Conservation (phyloP, 2,113 vertebrate genomes). For the Corythornis cristatus region DNA sequence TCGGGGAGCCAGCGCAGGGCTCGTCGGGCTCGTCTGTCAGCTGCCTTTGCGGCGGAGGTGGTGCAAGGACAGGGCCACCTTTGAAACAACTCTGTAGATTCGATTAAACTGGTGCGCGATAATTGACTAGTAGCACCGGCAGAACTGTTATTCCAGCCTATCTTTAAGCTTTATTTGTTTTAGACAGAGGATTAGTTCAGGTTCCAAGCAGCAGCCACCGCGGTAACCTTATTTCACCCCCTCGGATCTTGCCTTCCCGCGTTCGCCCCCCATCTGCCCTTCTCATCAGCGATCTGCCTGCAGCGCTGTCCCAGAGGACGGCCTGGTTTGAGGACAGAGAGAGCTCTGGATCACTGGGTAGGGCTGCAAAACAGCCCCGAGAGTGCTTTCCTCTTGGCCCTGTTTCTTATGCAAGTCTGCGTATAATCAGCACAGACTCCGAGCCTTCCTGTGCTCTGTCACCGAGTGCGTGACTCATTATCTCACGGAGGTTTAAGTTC, state of each 20-base stretch:
- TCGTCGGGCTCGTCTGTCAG: background rate
- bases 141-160: background rate
- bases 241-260: background rate
- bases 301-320: background rate
- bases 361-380: background rate
- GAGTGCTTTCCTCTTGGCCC: background rate
- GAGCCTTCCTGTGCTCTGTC: background rate
- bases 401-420: background rate
- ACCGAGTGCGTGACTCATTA: conserved; percentile 21
- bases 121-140: rapidly evolving
- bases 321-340: background rate
- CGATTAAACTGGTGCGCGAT: rapidly evolving
- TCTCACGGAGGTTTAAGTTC: background rate
- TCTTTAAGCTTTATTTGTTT: background rate
- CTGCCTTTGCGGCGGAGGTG: background rate
- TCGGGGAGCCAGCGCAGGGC: background rate
- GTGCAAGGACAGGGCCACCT: background rate
- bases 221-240: background rate
- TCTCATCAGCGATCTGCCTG: background rate
- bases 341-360: background rate
- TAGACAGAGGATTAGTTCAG: background rate
- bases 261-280: background rate
- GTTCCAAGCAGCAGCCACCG: background rate
- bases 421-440: background rate
- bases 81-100: rapidly evolving